Conservation (phyloP, 1,140 invertebrate species). For the Phymorhynchus buccinoides region DNA sequence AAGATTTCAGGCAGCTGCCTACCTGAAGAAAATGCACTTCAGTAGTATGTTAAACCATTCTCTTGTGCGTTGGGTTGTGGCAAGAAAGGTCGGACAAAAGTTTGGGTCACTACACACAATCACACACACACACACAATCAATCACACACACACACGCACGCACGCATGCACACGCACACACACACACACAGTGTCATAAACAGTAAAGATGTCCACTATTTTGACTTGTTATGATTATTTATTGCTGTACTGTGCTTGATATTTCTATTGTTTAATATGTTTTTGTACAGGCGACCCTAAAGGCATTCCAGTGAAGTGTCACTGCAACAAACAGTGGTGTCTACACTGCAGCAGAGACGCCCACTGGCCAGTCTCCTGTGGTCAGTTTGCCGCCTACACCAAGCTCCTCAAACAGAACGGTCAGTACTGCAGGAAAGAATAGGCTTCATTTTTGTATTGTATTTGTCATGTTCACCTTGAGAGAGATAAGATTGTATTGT, state of each 20-base stretch:
- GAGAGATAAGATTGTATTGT: neutral
- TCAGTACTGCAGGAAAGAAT: neutral
- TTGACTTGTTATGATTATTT: neutral
- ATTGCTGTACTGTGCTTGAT: neutral
- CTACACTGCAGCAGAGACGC: slow-evolving; percentile 12
- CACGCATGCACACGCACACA: too few relatives aligned
- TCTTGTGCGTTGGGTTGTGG: too few relatives aligned
- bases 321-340: slow-evolving; percentile 31
- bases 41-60: too few relatives aligned
- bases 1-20: too few relatives aligned
- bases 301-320: slow-evolving; percentile 3
- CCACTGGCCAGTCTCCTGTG: slow-evolving; percentile 36
- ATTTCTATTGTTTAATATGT: neutral
- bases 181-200: too few relatives aligned
- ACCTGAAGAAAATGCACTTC: too few relatives aligned
- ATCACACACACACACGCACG: too few relatives aligned
- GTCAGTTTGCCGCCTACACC: slow-evolving; percentile 23
- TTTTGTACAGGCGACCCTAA: neutral
- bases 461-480: neutral
- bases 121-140: too few relatives aligned
- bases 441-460: neutral
- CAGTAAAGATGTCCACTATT: too few relatives aligned
- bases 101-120: too few relatives aligned
- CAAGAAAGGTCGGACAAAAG: too few relatives aligned
- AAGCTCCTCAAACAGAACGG: slow-evolving; percentile 35